Evolutionary conservation across 2,888 invertebrate species (phyloP), one percentile per base, ranked within the genome.

Genomic region (Danaus chrysippus): DNA sequence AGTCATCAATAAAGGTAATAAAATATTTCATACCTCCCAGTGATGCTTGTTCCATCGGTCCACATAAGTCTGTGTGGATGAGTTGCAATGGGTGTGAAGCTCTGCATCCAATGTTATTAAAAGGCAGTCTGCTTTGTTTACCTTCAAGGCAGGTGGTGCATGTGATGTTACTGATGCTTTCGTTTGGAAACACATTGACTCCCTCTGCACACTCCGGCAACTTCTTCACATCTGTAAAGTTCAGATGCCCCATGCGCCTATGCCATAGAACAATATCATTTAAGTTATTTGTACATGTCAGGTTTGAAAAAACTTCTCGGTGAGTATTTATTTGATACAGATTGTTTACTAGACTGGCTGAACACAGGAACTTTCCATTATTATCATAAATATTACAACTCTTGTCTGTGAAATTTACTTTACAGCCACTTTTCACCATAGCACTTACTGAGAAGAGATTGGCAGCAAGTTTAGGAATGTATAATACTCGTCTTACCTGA

Each of bases 361-460:
- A n/a, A n/a, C n/a, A n/a, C n/a, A n/a, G n/a, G n/a, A n/a, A n/a
- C n/a, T n/a, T n/a, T n/a, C n/a, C n/a, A n/a, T n/a, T n/a, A n/a
- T n/a, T n/a, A n/a, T n/a, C n/a, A n/a, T n/a, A n/a, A n/a, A n/a
- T n/a, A n/a, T 34, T 46, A 42, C 54, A 69, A 10, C 68, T 68
- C 9, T 61, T 61, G 1, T 65, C 58, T 43, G 54, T 61, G 56
- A 72, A 72, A n/a, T 42, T 54, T 17, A 67, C 64, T 8, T 58
- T 52, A 56, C 55, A 62, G 0, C 64, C 67, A 66, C 17, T 69
- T 1, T 64, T 66, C 13, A 68, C 64, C 10, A 73, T 67, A 12
- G 66, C 49, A 44, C 69, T 69, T 1, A 71, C 68, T 11, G 68
- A 71, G 0, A 71, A 58, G n/a, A 70, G 58, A 46, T 70, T 71